phyloP scores from a whole-genome alignment of 2,888 invertebrate species.

The Rhamnusium bicolor region DNA sequence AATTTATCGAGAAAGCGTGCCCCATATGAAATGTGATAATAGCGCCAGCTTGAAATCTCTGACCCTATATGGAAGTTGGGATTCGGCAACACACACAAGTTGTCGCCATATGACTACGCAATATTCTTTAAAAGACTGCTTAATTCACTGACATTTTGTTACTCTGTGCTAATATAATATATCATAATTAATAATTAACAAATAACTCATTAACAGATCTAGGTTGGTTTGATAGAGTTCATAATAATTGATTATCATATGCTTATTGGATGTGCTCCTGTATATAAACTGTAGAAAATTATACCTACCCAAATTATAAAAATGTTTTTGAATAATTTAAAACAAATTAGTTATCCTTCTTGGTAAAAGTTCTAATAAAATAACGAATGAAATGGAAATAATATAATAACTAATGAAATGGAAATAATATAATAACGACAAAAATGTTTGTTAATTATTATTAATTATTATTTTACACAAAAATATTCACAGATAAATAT shows the following conservation, averaged over 20 bases:
- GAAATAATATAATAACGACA: too few relatives aligned
- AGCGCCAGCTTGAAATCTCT: constrained; percentile 43
- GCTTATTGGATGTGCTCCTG: too few relatives aligned
- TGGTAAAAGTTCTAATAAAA: too few relatives aligned
- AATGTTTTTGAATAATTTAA: too few relatives aligned
- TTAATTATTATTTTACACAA: too few relatives aligned
- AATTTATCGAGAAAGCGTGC: constrained; percentile 44
- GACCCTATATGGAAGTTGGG: constrained; percentile 46
- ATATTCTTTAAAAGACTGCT: constrained; percentile 25
- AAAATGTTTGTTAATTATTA: too few relatives aligned
- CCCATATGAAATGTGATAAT: constrained; percentile 48
- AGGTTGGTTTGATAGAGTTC: constrained; percentile 4
- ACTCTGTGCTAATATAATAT: constrained; percentile 7
- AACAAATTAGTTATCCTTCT: too few relatives aligned
- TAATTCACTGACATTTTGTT: constrained; percentile 23
- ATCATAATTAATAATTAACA: background rate
- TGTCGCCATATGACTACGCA: constrained; percentile 32
- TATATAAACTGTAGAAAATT: too few relatives aligned
- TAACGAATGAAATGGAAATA: too few relatives aligned
- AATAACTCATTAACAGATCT: constrained; percentile 15
- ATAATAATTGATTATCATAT: background rate
- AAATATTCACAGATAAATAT: too few relatives aligned
- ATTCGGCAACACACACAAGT: constrained; percentile 41
- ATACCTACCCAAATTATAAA: too few relatives aligned
- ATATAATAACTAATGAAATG: too few relatives aligned